phyloP scores from a whole-genome alignment of 2,113 vertebrate species.

The Panurus biarmicus region DNA sequence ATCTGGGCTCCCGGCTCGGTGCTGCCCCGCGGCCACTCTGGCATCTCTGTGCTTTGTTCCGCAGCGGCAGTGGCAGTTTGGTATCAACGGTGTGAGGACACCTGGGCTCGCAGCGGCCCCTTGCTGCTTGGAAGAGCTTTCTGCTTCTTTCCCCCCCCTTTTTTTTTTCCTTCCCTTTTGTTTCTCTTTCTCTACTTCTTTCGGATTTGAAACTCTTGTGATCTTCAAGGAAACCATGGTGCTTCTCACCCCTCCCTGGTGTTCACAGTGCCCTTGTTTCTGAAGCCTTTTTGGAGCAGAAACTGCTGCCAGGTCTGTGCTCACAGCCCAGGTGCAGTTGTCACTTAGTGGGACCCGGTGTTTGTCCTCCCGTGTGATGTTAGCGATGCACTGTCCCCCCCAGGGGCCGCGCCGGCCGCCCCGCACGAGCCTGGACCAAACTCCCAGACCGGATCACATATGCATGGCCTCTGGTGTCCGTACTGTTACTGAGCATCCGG shows the following conservation, averaged over 20 bases:
- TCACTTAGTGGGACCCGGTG: conserved; percentile 25
- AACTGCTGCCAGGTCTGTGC: conserved; percentile 36
- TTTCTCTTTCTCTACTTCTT: conserved; percentile 40
- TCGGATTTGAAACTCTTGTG: conserved; percentile 66
- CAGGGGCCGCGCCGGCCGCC: conserved; percentile 34
- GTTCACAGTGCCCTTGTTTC: conserved; percentile 45
- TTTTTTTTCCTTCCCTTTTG: neutral
- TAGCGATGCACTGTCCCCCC: conserved; percentile 35
- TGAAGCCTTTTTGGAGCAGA: conserved; percentile 54
- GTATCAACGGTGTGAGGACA: conserved; percentile 98
- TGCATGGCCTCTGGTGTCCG: conserved; percentile 73
- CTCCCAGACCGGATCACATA: conserved; percentile 18
- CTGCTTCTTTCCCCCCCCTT: neutral
- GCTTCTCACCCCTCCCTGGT: conserved; percentile 58
- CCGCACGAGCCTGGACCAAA: conserved; percentile 52
- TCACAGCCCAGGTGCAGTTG: neutral
- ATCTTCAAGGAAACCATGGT: conserved; percentile 73
- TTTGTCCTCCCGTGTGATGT: conserved; percentile 37
- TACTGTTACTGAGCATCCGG: conserved; percentile 60
- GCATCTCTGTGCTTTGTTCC: conserved; percentile 84
- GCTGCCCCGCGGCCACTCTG: conserved; percentile 30
- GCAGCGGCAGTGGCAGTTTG: conserved; percentile 93
- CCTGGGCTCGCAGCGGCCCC: conserved; percentile 60
- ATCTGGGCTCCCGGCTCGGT: neutral
- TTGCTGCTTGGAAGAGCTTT: conserved; percentile 70